Base-by-base conservation (phyloP, 2,888 invertebrate genomes). In the Volucella zonaria region DNA sequence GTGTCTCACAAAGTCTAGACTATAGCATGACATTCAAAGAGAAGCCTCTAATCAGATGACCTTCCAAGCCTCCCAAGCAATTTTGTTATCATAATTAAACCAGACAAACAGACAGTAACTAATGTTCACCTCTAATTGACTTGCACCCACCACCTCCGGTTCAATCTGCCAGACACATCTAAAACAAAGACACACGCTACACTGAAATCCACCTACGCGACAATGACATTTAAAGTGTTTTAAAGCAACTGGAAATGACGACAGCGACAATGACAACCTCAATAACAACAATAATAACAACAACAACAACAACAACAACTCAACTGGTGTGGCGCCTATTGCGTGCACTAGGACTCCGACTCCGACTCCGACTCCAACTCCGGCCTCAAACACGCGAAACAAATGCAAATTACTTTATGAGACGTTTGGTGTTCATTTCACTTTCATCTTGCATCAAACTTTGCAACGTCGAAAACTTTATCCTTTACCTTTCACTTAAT, bases 391-490 rank as follows among this genome's bases (percentile, higher is more conserved):
- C 85, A 85, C 85, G 81, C 85, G 81, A 85, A 68, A 64, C 23
- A 71, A 77, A 85, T 85, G 85, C 77, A 85, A 85, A 85, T 85
- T 52, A 85, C 67, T 58, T 61, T 31, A 67, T 47, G 14, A 67
- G 43, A 15, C 31, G 66, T 42, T n/a, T 67, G 42, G 59, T 45
- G 54, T 15, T 56, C 3, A 56, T 71, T 83, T 80, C 75, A 67
- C 70, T 56, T 82, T 79, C 77, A 86, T 74, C 68, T 51, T 54
- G 61, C 56, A 76, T 81, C 59, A 23, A 77, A 52, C n/a, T 82
- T 68, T 62, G 54, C 23, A 75, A 66, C 78, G 15, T 49, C 58
- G 18, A 52, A 64, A 82, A 68, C 62, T 77, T 68, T 51, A 40
- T 68, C 66, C 66, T 31, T 31, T 31, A 2, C 31, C 31, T 68